phyloP scores from a whole-genome alignment of 2,797 vertebrate genomes.

The Emys orbicularis region DNA sequence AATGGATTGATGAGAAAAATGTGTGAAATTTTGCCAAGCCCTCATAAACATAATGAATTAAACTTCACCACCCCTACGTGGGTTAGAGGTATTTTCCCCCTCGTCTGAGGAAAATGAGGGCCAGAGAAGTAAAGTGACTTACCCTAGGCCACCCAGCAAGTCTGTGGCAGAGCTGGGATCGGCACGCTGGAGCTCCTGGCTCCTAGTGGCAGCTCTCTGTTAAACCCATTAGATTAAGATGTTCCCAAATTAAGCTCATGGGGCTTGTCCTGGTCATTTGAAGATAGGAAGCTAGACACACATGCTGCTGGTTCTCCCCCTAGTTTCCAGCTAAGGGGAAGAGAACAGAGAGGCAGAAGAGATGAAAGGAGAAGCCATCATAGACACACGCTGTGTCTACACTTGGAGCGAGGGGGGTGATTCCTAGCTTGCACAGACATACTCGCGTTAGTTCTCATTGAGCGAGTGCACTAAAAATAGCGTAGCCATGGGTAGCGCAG shows the following conservation, averaged over 20 bases:
- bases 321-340: accelerated
- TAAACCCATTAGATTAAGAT: not conserved
- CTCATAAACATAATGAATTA: not conserved
- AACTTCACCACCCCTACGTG: not conserved
- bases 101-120: not conserved
- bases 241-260: accelerated
- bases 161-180: not conserved
- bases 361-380: conserved; percentile 52
- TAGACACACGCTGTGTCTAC: not conserved
- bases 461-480: not conserved
- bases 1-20: not conserved
- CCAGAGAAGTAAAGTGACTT: not conserved
- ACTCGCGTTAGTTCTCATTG: not conserved
- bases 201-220: not conserved
- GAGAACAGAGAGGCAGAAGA: conserved; percentile 35
- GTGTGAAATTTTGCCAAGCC: not conserved
- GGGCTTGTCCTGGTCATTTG: not conserved
- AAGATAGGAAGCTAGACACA: not conserved
- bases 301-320: not conserved
- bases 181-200: not conserved
- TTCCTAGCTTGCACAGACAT: not conserved
- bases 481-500: not conserved
- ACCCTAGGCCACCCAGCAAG: not conserved
- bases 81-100: not conserved
- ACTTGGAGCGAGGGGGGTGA: not conserved